phyloP scores from a whole-genome alignment of 2,113 vertebrate genomes.

The Glaucidium brasilianum region DNA sequence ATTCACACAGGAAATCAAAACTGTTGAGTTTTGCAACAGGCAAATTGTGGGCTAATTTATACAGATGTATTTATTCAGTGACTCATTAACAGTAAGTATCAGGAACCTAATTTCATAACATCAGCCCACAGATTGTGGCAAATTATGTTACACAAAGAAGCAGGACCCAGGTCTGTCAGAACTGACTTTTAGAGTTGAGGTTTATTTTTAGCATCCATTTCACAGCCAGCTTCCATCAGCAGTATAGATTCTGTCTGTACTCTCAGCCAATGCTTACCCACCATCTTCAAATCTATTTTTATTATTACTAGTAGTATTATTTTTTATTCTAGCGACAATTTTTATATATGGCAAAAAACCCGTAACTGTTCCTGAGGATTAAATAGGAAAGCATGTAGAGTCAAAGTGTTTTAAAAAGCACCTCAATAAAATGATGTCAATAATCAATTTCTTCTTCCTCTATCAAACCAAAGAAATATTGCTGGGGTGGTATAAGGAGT shows the following conservation, averaged over 20 bases:
- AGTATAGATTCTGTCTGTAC: background rate
- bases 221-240: slow-evolving; percentile 27
- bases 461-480: background rate
- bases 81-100: slow-evolving; percentile 66
- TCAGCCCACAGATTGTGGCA: slow-evolving; percentile 68
- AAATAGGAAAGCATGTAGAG: background rate
- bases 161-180: slow-evolving; percentile 50
- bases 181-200: slow-evolving; percentile 49
- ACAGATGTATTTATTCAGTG: slow-evolving; percentile 66
- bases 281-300: background rate
- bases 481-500: background rate
- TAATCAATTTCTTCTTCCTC: background rate
- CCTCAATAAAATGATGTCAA: background rate
- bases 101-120: slow-evolving; percentile 68
- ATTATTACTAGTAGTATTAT: background rate
- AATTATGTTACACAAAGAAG: slow-evolving; percentile 56
- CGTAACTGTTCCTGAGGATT: background rate
- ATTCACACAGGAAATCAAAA: slow-evolving; percentile 61
- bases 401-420: background rate
- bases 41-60: slow-evolving; percentile 67
- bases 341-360: background rate
- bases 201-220: slow-evolving; percentile 48
- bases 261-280: background rate
- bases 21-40: slow-evolving; percentile 51
- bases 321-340: background rate